These are phyloP conservation scores for Myotis planiceps DNA, from an alignment of 2,797 vertebrate genomes.

Conservation along the genomic window DNA sequence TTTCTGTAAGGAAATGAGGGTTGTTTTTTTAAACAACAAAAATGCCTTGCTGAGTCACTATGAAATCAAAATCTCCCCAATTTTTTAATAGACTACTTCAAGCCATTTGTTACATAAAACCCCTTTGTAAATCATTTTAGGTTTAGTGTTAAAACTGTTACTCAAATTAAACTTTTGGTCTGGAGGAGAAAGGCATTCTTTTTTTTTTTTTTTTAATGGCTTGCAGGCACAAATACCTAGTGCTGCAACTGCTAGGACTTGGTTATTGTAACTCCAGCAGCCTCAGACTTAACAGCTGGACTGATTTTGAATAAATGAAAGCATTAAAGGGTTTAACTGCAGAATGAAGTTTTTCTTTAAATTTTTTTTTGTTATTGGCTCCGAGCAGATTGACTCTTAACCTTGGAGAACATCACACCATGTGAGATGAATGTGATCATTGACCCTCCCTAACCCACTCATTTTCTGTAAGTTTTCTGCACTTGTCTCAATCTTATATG, in stretches of 20 bases:
- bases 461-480: conserved; percentile 65
- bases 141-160: conserved; percentile 85
- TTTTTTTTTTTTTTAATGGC: conserved; percentile 66
- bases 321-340: conserved; percentile 84
- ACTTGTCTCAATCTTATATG: background rate
- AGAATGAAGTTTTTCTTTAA: conserved; percentile 84
- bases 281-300: conserved; percentile 79
- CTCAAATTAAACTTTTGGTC: conserved; percentile 84
- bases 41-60: conserved; percentile 89
- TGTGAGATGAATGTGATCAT: conserved; percentile 82
- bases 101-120: conserved; percentile 87
- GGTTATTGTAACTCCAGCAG: conserved; percentile 64
- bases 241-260: conserved; percentile 79
- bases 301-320: conserved; percentile 83
- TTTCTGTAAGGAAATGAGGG: conserved; percentile 89
- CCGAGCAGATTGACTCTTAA: conserved; percentile 83
- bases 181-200: conserved; percentile 84
- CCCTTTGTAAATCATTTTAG: conserved; percentile 88
- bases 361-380: conserved; percentile 87
- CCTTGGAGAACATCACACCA: conserved; percentile 81
- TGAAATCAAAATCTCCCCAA: conserved; percentile 85
- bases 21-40: conserved; percentile 85
- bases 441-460: conserved; percentile 68
- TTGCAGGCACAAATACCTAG: conserved; percentile 81
- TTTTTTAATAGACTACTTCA: conserved; percentile 86